Evolutionary conservation across 1,140 invertebrate genomes (phyloP), one percentile per base, ranked within the genome.

Genomic region (Drosophila lacertosa): DNA sequence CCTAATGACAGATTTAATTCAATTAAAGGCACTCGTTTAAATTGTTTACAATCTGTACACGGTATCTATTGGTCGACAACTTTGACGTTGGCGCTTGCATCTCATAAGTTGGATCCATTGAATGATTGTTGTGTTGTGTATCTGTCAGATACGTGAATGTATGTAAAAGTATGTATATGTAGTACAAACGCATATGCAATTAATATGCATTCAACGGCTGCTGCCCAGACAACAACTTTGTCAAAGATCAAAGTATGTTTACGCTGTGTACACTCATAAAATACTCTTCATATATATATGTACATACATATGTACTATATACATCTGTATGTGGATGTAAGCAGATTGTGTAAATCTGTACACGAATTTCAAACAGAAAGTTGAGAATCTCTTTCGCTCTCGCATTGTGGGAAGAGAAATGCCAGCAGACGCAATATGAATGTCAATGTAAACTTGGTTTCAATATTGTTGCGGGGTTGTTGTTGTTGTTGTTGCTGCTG

Each of bases 371-470:
- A 42, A 32, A 54, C 29, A 22, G 64, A 67, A 18, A 65, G 48
- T 33, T 37, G 69, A 55, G 53, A 55, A 35, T 53, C 65, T 55
- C 60, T 48, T n/a, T n/a, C n/a, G 2, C 32, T 7, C 42, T 22
- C 5, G 24, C 33, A 15, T 24, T 35, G 40, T 48, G 22, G 22
- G 2, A 29, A 39, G 45, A 59, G 57, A 47, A 35, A 47, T 16
- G 29, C 32, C 24, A n/a, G 35, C 32, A 45, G 47, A 42, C 51
- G 29, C 57, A 13, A 33, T 59, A 60, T 69, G 68, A 74, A 86
- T 80, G 64, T 81, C 81, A 77, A 80, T 80, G 68, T 37, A 72
- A 66, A 65, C 51, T 42, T 18, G 20, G 33, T 48, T 45, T 16
- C 33, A 76, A 44, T 60, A 44, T 65, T 62, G 58, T 59, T 58